These are phyloP conservation scores for Stichopus horrens DNA, from an alignment of 53 echinoderm and acorn worm species.

Conservation along the genomic window DNA sequence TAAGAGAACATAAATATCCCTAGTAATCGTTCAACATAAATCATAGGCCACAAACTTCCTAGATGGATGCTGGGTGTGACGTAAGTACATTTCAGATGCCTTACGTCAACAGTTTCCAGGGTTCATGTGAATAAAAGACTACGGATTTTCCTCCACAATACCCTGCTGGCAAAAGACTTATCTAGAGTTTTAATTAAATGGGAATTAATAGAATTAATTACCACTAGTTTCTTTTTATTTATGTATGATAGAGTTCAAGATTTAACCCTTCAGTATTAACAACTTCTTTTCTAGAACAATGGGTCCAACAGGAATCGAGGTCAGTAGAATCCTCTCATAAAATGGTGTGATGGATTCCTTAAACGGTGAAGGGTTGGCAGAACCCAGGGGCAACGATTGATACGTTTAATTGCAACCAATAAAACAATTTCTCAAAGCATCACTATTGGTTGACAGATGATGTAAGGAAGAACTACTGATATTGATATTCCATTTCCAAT, in stretches of 20 bases:
- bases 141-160: background rate
- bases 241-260: background rate
- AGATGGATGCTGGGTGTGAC: background rate
- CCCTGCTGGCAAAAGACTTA: background rate
- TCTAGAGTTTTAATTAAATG: background rate
- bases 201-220: background rate
- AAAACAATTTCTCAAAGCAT: too few species aligned
- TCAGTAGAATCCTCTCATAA: background rate
- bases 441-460: too few species aligned
- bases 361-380: too few species aligned
- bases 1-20: constrained; percentile 3
- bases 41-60: background rate
- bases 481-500: too few species aligned
- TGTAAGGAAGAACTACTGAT: too few species aligned
- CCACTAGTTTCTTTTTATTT: background rate
- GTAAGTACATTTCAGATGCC: background rate
- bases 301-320: background rate
- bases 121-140: background rate
- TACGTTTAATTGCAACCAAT: too few species aligned
- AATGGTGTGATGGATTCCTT: too few species aligned
- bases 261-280: background rate
- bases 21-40: background rate
- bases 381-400: too few species aligned
- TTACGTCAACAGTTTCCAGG: constrained; percentile 14
- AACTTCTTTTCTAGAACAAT: constrained; percentile 6